Conservation (phyloP, 2,888 invertebrate genomes). For the Dusona sp. region DNA sequence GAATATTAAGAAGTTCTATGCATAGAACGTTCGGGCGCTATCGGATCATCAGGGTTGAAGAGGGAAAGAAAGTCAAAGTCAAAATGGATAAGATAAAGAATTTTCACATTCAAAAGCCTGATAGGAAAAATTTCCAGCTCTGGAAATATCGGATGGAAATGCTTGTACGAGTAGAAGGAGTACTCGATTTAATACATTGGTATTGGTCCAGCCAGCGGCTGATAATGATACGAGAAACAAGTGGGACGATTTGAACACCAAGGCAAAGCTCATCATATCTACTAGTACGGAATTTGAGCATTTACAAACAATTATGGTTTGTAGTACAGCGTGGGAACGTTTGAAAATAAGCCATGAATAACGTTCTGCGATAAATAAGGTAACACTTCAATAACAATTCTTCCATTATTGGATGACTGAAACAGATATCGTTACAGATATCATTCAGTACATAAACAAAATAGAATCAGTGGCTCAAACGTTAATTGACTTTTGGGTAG, state of each 20-base stretch:
- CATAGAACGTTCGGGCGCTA: too few species aligned
- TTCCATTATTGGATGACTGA: conserved; percentile 39
- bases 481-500: conserved; percentile 14
- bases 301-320: conserved; percentile 29
- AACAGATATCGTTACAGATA: conserved; percentile 31
- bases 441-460: conserved; percentile 39
- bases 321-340: conserved; percentile 14
- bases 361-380: conserved; percentile 37
- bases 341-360: conserved; percentile 38
- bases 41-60: too few species aligned
- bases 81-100: conserved; percentile 48
- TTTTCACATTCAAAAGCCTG: conserved; percentile 45
- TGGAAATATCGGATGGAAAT: conserved; percentile 48
- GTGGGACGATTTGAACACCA: conserved; percentile 16
- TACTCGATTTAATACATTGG: conserved; percentile 13
- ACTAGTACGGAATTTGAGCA: conserved; percentile 24
- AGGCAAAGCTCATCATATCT: conserved; percentile 31
- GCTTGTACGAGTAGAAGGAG: conserved; percentile 20
- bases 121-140: conserved; percentile 40
- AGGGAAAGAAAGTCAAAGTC: too few species aligned
- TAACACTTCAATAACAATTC: conserved; percentile 33
- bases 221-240: not conserved
- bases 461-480: conserved; percentile 34
- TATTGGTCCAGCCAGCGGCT: not conserved
- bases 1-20: too few species aligned